Evolutionary conservation across 2,888 invertebrate species (phyloP).

Genomic region (Lithodes maja): DNA sequence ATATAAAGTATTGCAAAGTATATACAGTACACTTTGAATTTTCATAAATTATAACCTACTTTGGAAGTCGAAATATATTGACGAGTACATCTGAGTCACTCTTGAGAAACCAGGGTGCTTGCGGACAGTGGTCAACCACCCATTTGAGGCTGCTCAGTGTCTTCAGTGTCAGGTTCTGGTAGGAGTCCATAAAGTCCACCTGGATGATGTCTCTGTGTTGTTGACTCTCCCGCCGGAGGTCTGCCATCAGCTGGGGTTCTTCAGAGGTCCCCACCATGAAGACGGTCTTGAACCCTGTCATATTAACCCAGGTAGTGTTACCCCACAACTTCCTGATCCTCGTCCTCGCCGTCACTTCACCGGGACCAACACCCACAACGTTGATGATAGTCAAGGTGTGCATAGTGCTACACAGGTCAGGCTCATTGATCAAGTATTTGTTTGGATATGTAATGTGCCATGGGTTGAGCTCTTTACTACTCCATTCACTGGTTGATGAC

Average conservation of each 20-base stretch:
- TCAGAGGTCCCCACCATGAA: constrained; percentile 21
- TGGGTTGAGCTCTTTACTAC: too few relatives aligned
- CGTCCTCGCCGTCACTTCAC: constrained; percentile 15
- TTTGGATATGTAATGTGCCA: neutral
- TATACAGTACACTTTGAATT: too few relatives aligned
- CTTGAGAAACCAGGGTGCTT: constrained; percentile 67
- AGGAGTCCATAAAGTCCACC: constrained; percentile 66
- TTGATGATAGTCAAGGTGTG: constrained; percentile 38
- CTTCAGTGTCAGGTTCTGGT: constrained; percentile 69
- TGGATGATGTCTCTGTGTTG: constrained; percentile 62
- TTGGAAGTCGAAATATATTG: constrained; percentile 54
- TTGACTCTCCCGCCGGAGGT: constrained; percentile 62
- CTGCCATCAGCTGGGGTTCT: constrained; percentile 5
- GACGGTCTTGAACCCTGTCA: constrained; percentile 42
- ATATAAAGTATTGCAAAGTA: too few relatives aligned
- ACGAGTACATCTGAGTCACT: constrained; percentile 70
- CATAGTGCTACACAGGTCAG: constrained; percentile 6
- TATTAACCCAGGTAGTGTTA: constrained; percentile 8
- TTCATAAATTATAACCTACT: too few relatives aligned
- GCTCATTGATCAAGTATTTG: constrained; percentile 47
- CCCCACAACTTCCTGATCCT: constrained; percentile 48
- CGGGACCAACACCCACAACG: constrained; percentile 21
- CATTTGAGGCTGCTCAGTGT: constrained; percentile 66
- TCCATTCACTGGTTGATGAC: too few relatives aligned
- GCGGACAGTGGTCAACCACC: constrained; percentile 61